Base-by-base conservation (phyloP, 2,888 invertebrate species). In the Ditylenchus weischeri region DNA sequence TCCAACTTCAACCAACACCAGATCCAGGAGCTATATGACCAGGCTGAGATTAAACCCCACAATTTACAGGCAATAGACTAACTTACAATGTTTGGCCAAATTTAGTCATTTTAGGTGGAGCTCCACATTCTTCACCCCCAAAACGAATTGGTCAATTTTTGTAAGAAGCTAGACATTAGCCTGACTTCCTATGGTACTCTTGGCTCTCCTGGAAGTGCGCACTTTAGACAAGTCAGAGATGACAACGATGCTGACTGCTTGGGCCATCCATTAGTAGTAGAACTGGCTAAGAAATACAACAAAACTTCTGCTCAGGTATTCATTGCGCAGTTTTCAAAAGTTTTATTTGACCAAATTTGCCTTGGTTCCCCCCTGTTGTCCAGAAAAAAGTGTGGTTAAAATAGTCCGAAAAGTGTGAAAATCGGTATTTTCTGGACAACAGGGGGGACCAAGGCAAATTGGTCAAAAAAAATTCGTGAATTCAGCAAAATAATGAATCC, bases 1-100 rank as follows among this genome's bases (percentile, higher is more conserved):
- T 93, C 92, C 0, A 93, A 93, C 83, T 89, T 91, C 83, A 91
- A 89, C 83, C 85, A 85, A 43, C 85, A 86, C 29, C 93, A 93
- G 85, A 87, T 92, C 68, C 85, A 87, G 64, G 86, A 89, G 65
- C 84, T 92, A 21, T 49, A 72, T 49, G 73, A 75, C 62, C 57
- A 64, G 13, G 78, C 76, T 58, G 68, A 70, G 47, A 70, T 77
- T 13, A 78, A 78, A 21, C 72, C 78, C n/a, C 79, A 72, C 64
- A 74, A 71, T 57, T 35, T 66, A 38, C 72, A 72, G 63, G 68
- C 19, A 49, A 15, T 13, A 3, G 43, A 43, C 1, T 15, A 43
- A 6, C n/a, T 29, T 59, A 54, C n/a, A 23, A 21, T 54, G 2
- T 54, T 11, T 54, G 2, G n/a, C 5, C n/a, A 38, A 10, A 1